Percentiles rank a stretch among this genome's conserved stretches.
phyloP scores from a whole-genome alignment of 2,888 invertebrate species.

The Microplitis manilae region DNA sequence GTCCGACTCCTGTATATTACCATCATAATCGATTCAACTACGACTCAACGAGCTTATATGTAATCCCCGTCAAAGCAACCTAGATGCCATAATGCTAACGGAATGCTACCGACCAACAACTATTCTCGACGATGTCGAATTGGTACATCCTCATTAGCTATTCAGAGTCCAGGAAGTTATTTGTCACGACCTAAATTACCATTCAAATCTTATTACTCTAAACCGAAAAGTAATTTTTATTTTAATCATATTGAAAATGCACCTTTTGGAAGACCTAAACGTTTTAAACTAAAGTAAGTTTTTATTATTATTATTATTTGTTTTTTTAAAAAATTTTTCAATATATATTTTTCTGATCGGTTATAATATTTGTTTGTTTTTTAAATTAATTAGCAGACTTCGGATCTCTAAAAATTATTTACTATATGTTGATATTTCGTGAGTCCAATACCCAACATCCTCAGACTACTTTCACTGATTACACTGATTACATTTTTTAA shows the following conservation, averaged over 20 bases:
- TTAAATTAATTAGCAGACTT: no score
- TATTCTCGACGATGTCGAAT: constrained; percentile 54
- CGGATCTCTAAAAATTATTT: no score
- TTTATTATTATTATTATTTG: constrained; percentile 15
- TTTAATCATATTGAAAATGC: constrained; percentile 51
- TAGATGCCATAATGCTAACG: constrained; percentile 52
- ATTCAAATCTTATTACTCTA: constrained; percentile 46
- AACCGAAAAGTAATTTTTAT: constrained; percentile 49
- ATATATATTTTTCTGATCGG: no score
- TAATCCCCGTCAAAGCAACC: constrained; percentile 45
- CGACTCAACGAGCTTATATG: constrained; percentile 47
- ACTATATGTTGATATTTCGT: no score
- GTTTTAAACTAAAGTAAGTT: constrained; percentile 61
- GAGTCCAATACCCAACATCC: no score
- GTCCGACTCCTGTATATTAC: not conserved
- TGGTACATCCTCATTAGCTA: constrained; percentile 48
- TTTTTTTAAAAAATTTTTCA: not conserved
- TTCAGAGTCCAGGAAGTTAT: constrained; percentile 43
- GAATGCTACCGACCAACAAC: constrained; percentile 59
- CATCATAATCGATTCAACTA: constrained; percentile 49
- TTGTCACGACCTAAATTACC: constrained; percentile 52
- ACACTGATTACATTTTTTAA: no score
- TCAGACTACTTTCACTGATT: no score
- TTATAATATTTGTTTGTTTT: no score
- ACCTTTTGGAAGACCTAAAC: constrained; percentile 54